Evolutionary conservation across 2,113 vertebrate species (phyloP), one percentile per base, ranked within the genome.

Genomic region (Chaetodon trifascialis): DNA sequence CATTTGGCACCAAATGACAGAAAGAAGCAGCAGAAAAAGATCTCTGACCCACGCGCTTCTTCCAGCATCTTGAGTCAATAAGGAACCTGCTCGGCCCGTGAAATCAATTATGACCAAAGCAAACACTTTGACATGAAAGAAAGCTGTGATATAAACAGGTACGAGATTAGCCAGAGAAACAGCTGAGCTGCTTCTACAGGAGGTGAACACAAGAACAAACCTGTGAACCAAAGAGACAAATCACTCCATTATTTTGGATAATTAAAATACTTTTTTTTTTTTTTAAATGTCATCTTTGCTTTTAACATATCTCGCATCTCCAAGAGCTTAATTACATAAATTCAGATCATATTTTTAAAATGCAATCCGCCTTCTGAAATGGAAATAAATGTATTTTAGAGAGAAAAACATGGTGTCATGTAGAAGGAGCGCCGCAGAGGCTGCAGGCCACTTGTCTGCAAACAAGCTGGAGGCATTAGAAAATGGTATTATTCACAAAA

Each of bases 71-170:
- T 30, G 78, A 81, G 16, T 55, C 66, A 72, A 49, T 55, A n/a
- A 49, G 17, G 30, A 30, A 76, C 5, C 49, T n/a, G 34, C 68
- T 65, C 23, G 38, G 16, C 36, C 23, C 19, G 58, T 72, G 72
- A 80, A 79, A 78, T 69, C 72, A 64, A 64, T 77, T 58, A 80
- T 19, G 65, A 76, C 40, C 40, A 80, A 74, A 74, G 7, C 71
- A 80, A 74, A 63, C 76, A 82, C 36, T 70, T 73, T 60, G 1
- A 80, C 78, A 36, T 55, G 64, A 78, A 49, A 68, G 38, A 79
- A 68, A 68, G 44, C 63, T 72, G 69, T 46, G 69, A 82, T 66
- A 12, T 40, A 80, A 79, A 82, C 62, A 86, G 49, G 21, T 73
- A 65, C 34, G 62, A 56, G 9, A 52, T 40, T 52, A 78, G 58